These are phyloP conservation scores for Caenorhabditis tropicalis DNA, from an alignment of 1,140 invertebrate genomes.

Conservation along the genomic window DNA sequence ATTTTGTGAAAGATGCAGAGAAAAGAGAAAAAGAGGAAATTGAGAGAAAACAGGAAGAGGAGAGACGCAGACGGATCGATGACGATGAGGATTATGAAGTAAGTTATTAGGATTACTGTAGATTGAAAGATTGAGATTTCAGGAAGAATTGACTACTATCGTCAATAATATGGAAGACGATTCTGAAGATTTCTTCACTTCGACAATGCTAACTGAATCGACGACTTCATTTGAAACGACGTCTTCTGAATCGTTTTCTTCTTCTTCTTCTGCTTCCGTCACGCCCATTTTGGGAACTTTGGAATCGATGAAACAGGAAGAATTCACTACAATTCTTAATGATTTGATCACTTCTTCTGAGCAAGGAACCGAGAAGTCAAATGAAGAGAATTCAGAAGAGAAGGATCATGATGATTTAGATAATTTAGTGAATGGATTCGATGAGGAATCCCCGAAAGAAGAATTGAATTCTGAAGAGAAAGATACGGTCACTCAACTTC, in stretches of 20 bases:
- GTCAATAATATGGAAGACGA: conserved; percentile 7
- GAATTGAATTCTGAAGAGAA: not conserved
- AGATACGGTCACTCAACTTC: not conserved
- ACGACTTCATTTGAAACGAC: not conserved
- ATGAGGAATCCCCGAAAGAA: not conserved
- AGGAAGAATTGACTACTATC: conserved; percentile 10
- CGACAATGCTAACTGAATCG: not conserved
- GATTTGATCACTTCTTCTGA: not conserved
- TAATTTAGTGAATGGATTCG: not conserved
- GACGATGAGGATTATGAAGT: conserved; percentile 36
- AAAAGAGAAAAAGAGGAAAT: conserved; percentile 23
- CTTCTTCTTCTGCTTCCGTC: not conserved
- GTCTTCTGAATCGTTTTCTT: not conserved
- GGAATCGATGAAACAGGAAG: not conserved
- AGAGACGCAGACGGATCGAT: conserved; percentile 38
- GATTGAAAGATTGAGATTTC: not conserved
- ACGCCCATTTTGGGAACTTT: not conserved
- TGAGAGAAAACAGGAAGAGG: conserved; percentile 32
- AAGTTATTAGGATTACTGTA: not conserved
- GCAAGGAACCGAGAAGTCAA: not conserved
- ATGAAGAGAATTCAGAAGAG: not conserved
- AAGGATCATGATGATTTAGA: not conserved
- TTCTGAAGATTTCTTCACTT: not conserved
- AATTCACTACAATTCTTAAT: conserved; percentile 31
- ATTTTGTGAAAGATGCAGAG: conserved; percentile 41